phyloP scores from a whole-genome alignment of 2,888 invertebrate genomes.

The Protophormia terraenovae region DNA sequence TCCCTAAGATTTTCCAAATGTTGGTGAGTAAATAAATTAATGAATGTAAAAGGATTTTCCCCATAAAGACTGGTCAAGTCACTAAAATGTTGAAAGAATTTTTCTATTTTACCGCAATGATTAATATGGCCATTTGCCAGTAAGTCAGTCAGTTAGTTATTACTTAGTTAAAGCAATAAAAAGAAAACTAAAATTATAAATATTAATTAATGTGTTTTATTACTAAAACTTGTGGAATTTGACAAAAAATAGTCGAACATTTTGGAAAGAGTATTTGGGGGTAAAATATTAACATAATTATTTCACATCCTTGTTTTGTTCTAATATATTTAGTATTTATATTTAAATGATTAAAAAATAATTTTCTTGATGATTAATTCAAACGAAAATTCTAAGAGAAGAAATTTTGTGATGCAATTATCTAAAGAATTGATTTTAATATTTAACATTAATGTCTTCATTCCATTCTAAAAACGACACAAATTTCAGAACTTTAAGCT shows the following conservation, averaged over 20 bases:
- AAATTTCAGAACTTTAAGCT: no score
- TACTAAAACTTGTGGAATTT: neutral
- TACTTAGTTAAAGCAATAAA: neutral
- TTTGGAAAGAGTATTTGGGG: neutral
- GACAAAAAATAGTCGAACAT: no score
- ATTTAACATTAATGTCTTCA: no score
- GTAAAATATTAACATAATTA: no score
- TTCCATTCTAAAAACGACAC: no score
- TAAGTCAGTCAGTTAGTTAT: neutral
- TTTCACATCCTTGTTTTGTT: no score
- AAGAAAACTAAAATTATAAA: neutral
- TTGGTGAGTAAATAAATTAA: neutral
- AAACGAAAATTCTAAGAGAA: no score
- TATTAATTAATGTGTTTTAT: neutral
- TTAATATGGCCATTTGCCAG: neutral
- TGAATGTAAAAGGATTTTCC: neutral
- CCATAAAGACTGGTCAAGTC: neutral
- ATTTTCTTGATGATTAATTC: no score
- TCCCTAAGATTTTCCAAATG: neutral
- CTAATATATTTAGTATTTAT: no score
- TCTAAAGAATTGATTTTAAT: no score
- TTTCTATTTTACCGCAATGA: neutral
- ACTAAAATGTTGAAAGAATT: neutral
- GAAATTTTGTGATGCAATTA: no score
- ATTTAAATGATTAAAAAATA: no score